Evolutionary conservation across 2,888 invertebrate genomes (phyloP).

Genomic region (Hedychridium roseum): DNA sequence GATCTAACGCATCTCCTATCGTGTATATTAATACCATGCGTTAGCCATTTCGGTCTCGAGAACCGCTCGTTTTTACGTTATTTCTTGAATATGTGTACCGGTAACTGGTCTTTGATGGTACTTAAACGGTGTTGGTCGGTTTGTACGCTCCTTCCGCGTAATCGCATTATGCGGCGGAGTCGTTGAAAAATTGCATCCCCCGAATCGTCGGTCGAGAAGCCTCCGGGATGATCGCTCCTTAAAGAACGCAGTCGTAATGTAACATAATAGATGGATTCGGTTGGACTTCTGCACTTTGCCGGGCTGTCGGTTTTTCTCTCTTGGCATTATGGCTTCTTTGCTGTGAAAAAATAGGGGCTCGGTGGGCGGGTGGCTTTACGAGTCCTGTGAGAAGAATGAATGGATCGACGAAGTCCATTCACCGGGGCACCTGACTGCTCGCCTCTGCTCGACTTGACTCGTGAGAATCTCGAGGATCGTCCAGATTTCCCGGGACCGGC

Average conservation of each 20-base stretch:
- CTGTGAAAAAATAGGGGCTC: conserved; percentile 46
- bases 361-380: conserved; percentile 50
- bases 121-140: no score
- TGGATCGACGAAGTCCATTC: conserved; percentile 37
- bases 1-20: no score
- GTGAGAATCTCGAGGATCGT: conserved; percentile 45
- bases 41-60: no score
- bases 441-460: conserved; percentile 31
- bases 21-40: no score
- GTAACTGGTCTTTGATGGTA: no score
- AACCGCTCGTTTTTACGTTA: no score
- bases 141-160: no score
- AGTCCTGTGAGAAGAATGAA: conserved; percentile 35
- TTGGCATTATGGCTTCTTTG: conserved; percentile 27
- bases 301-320: conserved; percentile 25
- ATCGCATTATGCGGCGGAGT: no score
- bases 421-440: conserved; percentile 47
- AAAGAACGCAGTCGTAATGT: background rate
- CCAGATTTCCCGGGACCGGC: conserved; percentile 16
- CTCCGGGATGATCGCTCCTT: no score
- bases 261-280: conserved; percentile 1
- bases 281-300: conserved; percentile 27
- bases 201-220: no score
- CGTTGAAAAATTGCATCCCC: no score
- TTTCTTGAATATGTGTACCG: no score